Evolutionary conservation across 2,888 invertebrate species (phyloP), one percentile per base, ranked within the genome.

Genomic region (Cosmopolites sordidus): DNA sequence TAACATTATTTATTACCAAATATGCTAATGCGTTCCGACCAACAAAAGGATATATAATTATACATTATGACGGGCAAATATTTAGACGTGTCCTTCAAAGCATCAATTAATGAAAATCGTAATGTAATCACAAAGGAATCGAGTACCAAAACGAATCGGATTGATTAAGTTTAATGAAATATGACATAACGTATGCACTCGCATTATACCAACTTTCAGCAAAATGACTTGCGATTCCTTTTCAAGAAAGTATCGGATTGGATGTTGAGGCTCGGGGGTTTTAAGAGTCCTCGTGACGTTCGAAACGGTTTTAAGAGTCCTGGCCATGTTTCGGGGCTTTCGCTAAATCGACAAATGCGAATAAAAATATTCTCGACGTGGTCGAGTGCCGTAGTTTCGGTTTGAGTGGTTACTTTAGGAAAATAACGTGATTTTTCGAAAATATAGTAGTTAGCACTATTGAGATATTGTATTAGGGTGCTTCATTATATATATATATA

Each of bases 151-250:
- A 55, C 63, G 60, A 63, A 60, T 54, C 60, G 58, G 58, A 60
- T 62, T 61, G 63, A 63, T 63, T 62, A 62, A 56, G 56, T 53
- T 59, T 63, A 63, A 63, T 63, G 61, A 61, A 62, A 62, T 58
- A 63, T 63, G 62, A 61, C 63, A 62, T 61, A 60, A 59, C 60
- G 55, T 59, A 59, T 60, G 59, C 58, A 53, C 51, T 56, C 49
- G 42, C 46, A 56, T 56, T 53, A 51, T 52, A 43, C 50, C 47
- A 53, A 58, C 53, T 45, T 58, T 55, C 52, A 53, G 51, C 52
- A 43, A 55, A 51, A 43, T 51, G 53, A 49, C 55, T 52, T 52
- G 53, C 52, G 39, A 42, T 37, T 54, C 30, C 41, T 43, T 41
- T 43, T 16, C 22, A 40, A n/a, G 22, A 22, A 33, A 33, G 8